Base-by-base conservation (phyloP, 2,888 invertebrate genomes). In the Euspilapteryx auroguttella region DNA sequence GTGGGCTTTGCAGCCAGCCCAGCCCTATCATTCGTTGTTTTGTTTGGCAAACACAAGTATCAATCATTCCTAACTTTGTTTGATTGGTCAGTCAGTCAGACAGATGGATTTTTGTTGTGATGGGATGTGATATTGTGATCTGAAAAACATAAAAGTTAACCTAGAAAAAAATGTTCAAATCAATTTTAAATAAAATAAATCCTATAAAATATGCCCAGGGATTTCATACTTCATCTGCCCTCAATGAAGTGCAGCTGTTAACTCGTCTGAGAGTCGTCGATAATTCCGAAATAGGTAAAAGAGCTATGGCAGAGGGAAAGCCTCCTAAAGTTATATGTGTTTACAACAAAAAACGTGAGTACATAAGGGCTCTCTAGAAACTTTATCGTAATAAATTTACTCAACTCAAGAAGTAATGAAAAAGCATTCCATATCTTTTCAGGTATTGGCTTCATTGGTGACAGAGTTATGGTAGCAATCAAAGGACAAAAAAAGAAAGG, bases 401-500 rank as follows among this genome's bases (percentile, higher is more conserved):
- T n/a, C n/a, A n/a, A n/a, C n/a, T n/a, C n/a, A n/a, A n/a, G n/a
- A 20, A 20, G 20, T 20, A 7, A 20, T 20, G 20, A 20, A 5
- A 20, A 7, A 20, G 5, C 8, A 20, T 20, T 20, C 5, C 20
- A 7, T 7, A 9, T 20, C 5, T 27, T 51, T 58, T 2, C 52
- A 49, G 76, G 73, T 35, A 62, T 81, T 2, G 82, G 82, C 1
- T 57, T 49, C 22, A 65, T 79, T 49, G 93, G 94, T 11, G 96
- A 97, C 55, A 87, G 83, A 75, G 89, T 98, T 4, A 55, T 97
- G 44, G 87, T 97, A 9, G 94, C 97, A 3, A 91, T 98, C 35
- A 91, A 90, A 62, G 97, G 97, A 3, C 87, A 96, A 57, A 97
- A 93, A 81, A 94, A 93, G 52, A 92, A 91, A 53, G 97, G 87